Conservation (phyloP, 2,113 vertebrate genomes). For the Lepidothrix coronata region DNA sequence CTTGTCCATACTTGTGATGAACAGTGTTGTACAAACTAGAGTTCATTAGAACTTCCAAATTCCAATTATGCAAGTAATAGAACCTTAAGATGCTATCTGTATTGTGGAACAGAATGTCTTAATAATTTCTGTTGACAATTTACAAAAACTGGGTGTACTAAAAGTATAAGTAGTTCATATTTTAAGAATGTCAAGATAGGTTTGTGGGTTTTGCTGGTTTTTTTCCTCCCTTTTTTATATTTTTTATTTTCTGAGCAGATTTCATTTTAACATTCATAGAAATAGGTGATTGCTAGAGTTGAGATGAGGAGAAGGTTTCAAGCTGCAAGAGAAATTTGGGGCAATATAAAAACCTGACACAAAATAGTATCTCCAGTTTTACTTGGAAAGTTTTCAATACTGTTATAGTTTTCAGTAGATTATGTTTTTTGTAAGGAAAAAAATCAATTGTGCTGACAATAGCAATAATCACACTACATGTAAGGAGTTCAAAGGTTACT, state of each 20-base stretch:
- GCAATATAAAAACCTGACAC: neutral
- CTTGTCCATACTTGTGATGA: neutral
- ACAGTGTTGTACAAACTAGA: neutral
- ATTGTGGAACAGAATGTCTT: neutral
- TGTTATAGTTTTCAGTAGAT: neutral
- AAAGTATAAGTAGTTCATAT: neutral
- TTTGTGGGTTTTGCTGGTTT: rapidly evolving
- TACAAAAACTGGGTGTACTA: neutral
- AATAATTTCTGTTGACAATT: neutral
- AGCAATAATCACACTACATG: neutral
- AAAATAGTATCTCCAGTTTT: neutral
- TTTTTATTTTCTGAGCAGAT: neutral
- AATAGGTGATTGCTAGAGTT: neutral
- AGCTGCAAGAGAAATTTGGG: neutral
- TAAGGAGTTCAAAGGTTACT: neutral
- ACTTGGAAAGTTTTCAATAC: neutral
- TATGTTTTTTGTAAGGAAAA: neutral
- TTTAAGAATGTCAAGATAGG: neutral
- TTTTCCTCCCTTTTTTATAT: rapidly evolving
- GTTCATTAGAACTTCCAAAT: neutral
- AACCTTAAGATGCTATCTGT: neutral
- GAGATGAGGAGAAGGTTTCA: neutral
- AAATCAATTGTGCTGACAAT: neutral
- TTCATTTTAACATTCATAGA: neutral
- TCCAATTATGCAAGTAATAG: neutral